phyloP scores from a whole-genome alignment of 2,113 vertebrate genomes.

The Ellobius talpinus region DNA sequence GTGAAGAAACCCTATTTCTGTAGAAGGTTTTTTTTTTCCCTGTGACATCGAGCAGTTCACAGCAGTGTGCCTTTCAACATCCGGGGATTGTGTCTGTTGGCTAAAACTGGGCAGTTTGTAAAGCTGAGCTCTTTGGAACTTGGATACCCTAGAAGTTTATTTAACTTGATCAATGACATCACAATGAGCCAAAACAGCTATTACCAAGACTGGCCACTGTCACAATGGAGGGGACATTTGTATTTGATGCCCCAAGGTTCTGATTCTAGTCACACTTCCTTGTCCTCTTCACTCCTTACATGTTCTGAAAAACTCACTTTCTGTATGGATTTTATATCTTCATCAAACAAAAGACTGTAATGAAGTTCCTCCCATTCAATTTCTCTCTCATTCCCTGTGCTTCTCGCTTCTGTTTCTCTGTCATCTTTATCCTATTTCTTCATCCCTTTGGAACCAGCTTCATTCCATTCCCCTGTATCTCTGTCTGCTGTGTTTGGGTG shows the following conservation, averaged over 20 bases:
- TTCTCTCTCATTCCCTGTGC: too few species aligned
- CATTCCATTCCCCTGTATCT: background rate
- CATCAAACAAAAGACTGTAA: background rate
- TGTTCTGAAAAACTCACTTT: background rate
- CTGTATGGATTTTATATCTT: background rate
- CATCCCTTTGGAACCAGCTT: background rate
- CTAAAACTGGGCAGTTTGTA: too few species aligned
- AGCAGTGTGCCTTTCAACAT: background rate
- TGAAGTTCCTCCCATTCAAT: background rate
- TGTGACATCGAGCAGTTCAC: background rate
- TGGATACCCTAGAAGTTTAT: conserved; percentile 16
- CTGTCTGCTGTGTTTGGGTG: conserved; percentile 7
- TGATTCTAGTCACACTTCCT: background rate
- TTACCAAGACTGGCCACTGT: background rate
- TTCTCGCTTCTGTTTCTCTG: background rate
- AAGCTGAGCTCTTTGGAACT: conserved; percentile 39
- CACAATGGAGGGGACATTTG: background rate
- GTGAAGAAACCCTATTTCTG: background rate
- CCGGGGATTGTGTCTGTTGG: conserved; percentile 18
- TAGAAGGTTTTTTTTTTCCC: background rate
- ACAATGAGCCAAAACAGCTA: conserved; percentile 8
- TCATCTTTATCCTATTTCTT: background rate
- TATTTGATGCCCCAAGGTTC: background rate
- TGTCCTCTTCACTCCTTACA: background rate
- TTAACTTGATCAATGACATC: conserved; percentile 18